phyloP scores from a whole-genome alignment of 2,797 vertebrate species.

The Notoglanidium macrostoma region DNA sequence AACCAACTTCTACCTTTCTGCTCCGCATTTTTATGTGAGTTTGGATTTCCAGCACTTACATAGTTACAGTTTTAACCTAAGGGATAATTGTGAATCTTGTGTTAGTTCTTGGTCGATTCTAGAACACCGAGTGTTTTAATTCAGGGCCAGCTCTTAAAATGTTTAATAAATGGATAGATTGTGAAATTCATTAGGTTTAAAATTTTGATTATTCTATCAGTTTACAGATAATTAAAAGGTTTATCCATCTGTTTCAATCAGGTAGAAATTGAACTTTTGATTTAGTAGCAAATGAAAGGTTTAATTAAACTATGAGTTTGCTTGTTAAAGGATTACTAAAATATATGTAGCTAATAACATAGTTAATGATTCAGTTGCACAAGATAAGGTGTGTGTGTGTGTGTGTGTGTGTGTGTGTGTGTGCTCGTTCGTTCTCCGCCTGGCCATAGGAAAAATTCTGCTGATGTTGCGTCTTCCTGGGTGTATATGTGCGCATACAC shows the following conservation, averaged over 20 bases:
- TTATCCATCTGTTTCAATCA: not conserved
- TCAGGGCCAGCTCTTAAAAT: not conserved
- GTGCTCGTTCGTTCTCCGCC: not conserved
- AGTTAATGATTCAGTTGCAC: no score
- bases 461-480: constrained; percentile 13
- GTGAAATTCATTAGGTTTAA: no score
- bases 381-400: not conserved
- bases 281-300: not conserved
- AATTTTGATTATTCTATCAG: not conserved
- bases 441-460: not conserved
- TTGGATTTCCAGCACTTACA: not conserved
- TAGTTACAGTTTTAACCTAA: not conserved
- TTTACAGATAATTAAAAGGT: not conserved
- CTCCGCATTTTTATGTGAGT: not conserved
- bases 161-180: not conserved
- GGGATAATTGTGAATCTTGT: not conserved
- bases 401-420: not conserved
- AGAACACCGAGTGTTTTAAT: not conserved
- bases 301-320: not conserved
- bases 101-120: not conserved
- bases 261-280: not conserved
- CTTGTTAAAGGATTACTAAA: not conserved
- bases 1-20: not conserved
- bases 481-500: not conserved
- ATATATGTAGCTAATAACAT: not conserved